Evolutionary conservation across 2,113 vertebrate species (phyloP).

Genomic region (Orientallactaga bullata): DNA sequence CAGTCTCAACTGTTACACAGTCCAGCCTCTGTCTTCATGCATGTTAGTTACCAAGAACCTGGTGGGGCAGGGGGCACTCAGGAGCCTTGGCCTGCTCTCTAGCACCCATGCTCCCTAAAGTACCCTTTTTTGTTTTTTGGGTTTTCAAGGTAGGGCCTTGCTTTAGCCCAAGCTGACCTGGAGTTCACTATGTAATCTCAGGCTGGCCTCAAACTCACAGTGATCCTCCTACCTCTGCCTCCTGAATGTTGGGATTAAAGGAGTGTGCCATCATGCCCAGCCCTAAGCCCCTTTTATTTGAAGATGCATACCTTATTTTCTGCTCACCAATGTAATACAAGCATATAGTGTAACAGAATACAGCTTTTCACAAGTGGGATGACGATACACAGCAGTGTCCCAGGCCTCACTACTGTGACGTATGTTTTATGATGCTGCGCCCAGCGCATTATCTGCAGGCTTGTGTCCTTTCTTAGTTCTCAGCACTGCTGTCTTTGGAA

Average conservation of each 20-base stretch:
- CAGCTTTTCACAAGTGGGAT: background rate
- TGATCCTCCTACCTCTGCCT: too few relatives aligned
- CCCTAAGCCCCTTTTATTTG: background rate
- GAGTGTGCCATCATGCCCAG: too few relatives aligned
- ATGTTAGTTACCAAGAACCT: background rate
- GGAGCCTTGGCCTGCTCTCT: accelerated
- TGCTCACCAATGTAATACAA: background rate
- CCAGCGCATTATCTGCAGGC: background rate
- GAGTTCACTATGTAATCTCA: too few relatives aligned
- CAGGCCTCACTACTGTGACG: background rate
- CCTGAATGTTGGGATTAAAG: too few relatives aligned
- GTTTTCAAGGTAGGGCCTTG: too few relatives aligned
- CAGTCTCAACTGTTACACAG: background rate
- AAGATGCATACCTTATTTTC: background rate
- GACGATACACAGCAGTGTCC: accelerated
- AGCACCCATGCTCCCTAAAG: accelerated
- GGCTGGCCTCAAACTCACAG: too few relatives aligned
- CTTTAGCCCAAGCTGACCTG: too few relatives aligned
- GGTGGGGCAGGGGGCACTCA: too few relatives aligned
- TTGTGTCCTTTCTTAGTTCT: background rate
- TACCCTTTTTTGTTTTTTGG: background rate
- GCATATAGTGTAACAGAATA: background rate
- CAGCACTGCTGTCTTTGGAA: background rate
- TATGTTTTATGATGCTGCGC: background rate
- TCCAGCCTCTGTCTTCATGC: background rate